Percentiles rank a stretch among this genome's conserved stretches.
phyloP scores from a whole-genome alignment of 2,113 vertebrate genomes.

The Benthochromis sp. region DNA sequence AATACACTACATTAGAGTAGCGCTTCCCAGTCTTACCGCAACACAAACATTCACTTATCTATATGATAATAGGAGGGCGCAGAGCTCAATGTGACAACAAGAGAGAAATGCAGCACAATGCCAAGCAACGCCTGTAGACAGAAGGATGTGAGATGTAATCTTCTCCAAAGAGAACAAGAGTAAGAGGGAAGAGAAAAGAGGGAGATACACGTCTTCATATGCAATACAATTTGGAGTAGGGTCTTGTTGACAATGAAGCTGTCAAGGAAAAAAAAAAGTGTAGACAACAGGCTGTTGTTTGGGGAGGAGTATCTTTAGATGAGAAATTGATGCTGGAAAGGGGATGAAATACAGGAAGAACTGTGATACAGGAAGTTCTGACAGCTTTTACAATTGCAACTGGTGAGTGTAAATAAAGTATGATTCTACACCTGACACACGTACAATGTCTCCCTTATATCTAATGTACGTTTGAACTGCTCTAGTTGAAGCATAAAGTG shows the following conservation, averaged over 20 bases:
- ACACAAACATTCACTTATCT: constrained; percentile 68
- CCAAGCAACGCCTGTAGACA: constrained; percentile 41
- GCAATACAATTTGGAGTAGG: constrained; percentile 18
- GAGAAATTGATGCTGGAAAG: constrained; percentile 1
- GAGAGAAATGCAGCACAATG: constrained; percentile 48
- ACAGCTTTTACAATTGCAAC: not conserved
- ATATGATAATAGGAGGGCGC: constrained; percentile 67
- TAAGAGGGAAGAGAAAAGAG: not conserved
- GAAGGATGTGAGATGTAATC: constrained; percentile 61
- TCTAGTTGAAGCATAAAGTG: not conserved
- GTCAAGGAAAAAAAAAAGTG: constrained; percentile 25
- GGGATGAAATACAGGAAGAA: not conserved
- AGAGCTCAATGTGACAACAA: constrained; percentile 51
- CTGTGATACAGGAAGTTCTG: constrained; percentile 17
- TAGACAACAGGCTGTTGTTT: constrained; percentile 36
- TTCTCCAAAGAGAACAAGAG: constrained; percentile 38
- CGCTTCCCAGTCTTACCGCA: constrained; percentile 22
- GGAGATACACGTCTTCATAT: constrained; percentile 7
- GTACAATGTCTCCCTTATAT: not conserved
- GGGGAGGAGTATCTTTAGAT: not conserved
- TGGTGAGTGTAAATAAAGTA: constrained; percentile 8
- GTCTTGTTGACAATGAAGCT: constrained; percentile 43
- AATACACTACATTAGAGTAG: constrained; percentile 48
- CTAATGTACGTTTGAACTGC: not conserved
- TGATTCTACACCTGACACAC: not conserved